Conservation (phyloP, 2,113 vertebrate species). For the Scytalopus superciliaris region DNA sequence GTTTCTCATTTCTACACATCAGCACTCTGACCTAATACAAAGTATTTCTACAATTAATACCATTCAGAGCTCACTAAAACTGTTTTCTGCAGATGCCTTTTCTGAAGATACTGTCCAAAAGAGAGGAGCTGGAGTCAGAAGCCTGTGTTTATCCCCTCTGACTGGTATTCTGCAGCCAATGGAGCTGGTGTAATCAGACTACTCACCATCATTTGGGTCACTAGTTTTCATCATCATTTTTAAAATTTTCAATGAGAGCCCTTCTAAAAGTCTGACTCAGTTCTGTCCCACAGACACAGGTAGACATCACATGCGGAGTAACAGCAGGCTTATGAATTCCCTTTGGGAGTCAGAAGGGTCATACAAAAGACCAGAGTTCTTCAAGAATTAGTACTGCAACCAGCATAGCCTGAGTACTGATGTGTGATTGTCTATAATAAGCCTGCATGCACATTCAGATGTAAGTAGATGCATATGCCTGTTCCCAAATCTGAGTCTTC, state of each 20-base stretch:
- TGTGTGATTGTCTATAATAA: accelerated
- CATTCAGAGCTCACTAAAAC: not conserved
- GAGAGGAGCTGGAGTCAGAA: not conserved
- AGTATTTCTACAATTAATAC: not conserved
- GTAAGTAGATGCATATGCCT: not conserved
- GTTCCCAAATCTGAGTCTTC: not conserved
- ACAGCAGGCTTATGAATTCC: not conserved
- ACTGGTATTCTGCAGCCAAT: not conserved
- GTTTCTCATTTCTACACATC: not conserved
- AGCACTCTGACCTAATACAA: not conserved
- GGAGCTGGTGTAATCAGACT: not conserved
- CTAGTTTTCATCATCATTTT: not conserved
- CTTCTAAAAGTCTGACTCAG: not conserved
- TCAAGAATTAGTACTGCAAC: not conserved
- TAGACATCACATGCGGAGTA: accelerated
- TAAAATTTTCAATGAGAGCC: not conserved
- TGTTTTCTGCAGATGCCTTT: not conserved
- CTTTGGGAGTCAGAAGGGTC: not conserved
- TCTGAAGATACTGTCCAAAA: not conserved
- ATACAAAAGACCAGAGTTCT: not conserved
- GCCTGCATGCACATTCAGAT: accelerated
- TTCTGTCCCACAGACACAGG: not conserved
- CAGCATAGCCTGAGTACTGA: not conserved
- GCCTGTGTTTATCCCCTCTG: not conserved
- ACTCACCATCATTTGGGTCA: not conserved